Base-by-base conservation (phyloP, 2,888 invertebrate species). In the Brassicogethes aeneus region DNA sequence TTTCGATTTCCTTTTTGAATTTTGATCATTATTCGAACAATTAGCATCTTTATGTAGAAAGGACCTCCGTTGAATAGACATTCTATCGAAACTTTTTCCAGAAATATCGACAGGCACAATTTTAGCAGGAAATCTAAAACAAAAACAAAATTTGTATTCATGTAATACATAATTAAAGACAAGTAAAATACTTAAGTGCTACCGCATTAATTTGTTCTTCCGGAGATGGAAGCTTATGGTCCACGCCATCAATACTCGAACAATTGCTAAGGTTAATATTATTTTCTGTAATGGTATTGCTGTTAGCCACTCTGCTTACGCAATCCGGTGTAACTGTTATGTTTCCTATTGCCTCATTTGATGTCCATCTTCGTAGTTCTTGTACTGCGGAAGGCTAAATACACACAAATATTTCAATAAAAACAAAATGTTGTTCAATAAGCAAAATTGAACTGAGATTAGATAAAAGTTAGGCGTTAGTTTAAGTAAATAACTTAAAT, bases 61-160 rank as follows among this genome's bases (percentile, higher is more conserved):
- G 31, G 93, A 92, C 63, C 87, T 82, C 50, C 94, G 77, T 48
- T 88, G 82, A 57, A 77, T 79, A 58, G 88, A 85, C 89, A 93
- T 89, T 53, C 93, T 77, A 62, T 87, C 82, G 75, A 94, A 94
- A 65, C 84, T 81, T 59, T 79, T 77, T 39, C 93, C 93, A 46
- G 89, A 85, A 40, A 88, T 82, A 70, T 95, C 92, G 57, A 95
- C 90, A 45, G 85, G 80, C 46, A 95, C 85, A 49, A 92, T 70
- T 74, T 89, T 84, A 50, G 89, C 86, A 40, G 88, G 87, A 73
- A 88, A 92, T 74, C 87, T 88, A 70, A 34, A 61, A 56, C 87
- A 88, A 70, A 34, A 61, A 56, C 5, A 23, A 23, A 7, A 23
- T 23, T 23, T 23, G 13, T 32, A 10, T 32, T 12, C 12, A 32